These are phyloP conservation scores for Archips xylosteana DNA, from an alignment of 2,888 invertebrate species.

Conservation along the genomic window DNA sequence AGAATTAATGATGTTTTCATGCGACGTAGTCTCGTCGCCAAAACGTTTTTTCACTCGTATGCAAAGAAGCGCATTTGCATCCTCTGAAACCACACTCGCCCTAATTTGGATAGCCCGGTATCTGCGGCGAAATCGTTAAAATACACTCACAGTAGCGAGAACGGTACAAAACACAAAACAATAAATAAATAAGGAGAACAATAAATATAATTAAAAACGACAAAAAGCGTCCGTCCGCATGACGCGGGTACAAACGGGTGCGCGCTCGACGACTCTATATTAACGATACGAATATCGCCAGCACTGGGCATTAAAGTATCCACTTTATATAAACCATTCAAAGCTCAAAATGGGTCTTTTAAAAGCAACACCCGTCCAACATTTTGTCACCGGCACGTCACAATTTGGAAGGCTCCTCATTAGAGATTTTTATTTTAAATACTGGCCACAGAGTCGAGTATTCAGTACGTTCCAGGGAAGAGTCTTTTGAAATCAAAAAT, in stretches of 20 bases:
- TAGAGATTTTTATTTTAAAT: constrained; percentile 74
- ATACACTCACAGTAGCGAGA: constrained; percentile 80
- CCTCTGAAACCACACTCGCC: constrained; percentile 65
- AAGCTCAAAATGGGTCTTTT: constrained; percentile 54
- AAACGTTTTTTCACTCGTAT: constrained; percentile 63
- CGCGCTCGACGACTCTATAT: constrained; percentile 78
- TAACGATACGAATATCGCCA: constrained; percentile 61
- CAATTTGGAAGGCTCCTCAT: constrained; percentile 72
- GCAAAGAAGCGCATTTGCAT: constrained; percentile 79
- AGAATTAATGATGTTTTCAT: constrained; percentile 77
- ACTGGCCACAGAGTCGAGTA: constrained; percentile 62
- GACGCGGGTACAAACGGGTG: constrained; percentile 77
- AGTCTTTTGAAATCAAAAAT: constrained; percentile 66
- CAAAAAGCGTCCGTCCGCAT: constrained; percentile 81
- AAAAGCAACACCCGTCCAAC: constrained; percentile 63
- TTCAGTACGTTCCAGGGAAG: constrained; percentile 53
- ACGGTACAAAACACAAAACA: constrained; percentile 75
- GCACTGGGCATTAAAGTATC: constrained; percentile 52
- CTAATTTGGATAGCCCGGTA: constrained; percentile 81
- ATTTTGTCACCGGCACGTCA: constrained; percentile 79
- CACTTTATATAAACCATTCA: constrained; percentile 53
- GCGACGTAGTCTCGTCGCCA: constrained; percentile 56
- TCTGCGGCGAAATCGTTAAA: constrained; percentile 77
- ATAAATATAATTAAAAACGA: constrained; percentile 84
- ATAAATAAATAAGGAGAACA: constrained; percentile 83